Conservation (phyloP, 1,140 invertebrate species). For the Octopus sinensis region DNA sequence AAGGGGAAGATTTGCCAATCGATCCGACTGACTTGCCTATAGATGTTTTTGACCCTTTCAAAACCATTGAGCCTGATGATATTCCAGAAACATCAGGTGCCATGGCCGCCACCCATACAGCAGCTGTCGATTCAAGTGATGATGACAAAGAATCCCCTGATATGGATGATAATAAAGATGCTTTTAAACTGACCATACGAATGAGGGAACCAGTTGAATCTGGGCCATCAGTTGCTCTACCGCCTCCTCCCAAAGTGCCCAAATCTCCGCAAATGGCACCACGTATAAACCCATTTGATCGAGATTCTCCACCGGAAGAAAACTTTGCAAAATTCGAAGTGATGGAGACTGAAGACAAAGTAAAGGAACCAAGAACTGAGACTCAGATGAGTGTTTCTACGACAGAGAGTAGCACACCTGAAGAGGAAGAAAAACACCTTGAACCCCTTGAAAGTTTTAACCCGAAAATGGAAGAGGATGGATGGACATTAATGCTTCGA, state of each 20-base stretch:
- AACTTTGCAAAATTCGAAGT: slow-evolving; percentile 52
- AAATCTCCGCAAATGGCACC: slow-evolving; percentile 60
- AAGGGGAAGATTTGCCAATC: slow-evolving; percentile 1
- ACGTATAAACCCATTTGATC: slow-evolving; percentile 78
- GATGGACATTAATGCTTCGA: slow-evolving; percentile 94
- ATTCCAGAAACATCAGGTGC: slow-evolving; percentile 22
- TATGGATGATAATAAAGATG: slow-evolving; percentile 33
- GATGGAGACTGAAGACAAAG: slow-evolving; percentile 31
- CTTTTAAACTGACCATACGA: slow-evolving; percentile 42
- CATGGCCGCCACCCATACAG: not conserved
- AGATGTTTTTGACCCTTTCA: slow-evolving; percentile 33
- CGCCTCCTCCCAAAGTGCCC: slow-evolving; percentile 46
- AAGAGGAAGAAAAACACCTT: slow-evolving; percentile 92
- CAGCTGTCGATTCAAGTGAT: slow-evolving; percentile 24
- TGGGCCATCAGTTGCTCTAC: slow-evolving; percentile 30
- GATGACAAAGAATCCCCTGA: slow-evolving; percentile 29
- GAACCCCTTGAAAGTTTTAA: slow-evolving; percentile 90
- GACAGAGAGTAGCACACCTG: slow-evolving; percentile 64
- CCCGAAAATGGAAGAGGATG: slow-evolving; percentile 73
- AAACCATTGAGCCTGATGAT: slow-evolving; percentile 6
- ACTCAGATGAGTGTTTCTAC: slow-evolving; percentile 38
- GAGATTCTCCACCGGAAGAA: slow-evolving; percentile 59
- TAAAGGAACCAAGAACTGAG: slow-evolving; percentile 29
- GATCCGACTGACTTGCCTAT: slow-evolving; percentile 4
- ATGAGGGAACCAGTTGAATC: slow-evolving; percentile 22